phyloP scores from a whole-genome alignment of 2,888 invertebrate genomes.

The Rhagophthalmus giganteus region DNA sequence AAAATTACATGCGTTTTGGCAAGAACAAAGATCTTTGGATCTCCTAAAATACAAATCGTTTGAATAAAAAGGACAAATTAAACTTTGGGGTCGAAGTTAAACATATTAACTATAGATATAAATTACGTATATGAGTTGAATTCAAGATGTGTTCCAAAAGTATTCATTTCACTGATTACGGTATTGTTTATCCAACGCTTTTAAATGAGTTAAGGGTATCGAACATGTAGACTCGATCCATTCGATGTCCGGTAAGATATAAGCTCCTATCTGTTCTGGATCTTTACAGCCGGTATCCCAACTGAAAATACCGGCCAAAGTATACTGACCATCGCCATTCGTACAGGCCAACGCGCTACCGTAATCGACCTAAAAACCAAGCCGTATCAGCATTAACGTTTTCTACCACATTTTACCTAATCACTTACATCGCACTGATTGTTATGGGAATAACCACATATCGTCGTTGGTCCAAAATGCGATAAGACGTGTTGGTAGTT shows the following conservation, averaged over 20 bases:
- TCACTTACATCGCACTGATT: constrained; percentile 74
- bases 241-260: constrained; percentile 53
- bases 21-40: background rate
- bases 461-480: constrained; percentile 64
- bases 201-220: constrained; percentile 51
- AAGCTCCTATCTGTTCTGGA: constrained; percentile 54
- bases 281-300: constrained; percentile 71
- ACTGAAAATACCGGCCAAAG: constrained; percentile 74
- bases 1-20: background rate
- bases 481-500: constrained; percentile 63
- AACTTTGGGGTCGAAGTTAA: too few relatives aligned
- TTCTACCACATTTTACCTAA: background rate
- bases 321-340: constrained; percentile 67
- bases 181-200: constrained; percentile 39
- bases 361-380: constrained; percentile 62
- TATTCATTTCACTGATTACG: background rate
- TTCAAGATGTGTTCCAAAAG: too few relatives aligned
- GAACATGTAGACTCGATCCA: constrained; percentile 54
- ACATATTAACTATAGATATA: too few relatives aligned
- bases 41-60: too few relatives aligned
- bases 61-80: too few relatives aligned
- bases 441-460: constrained; percentile 70
- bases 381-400: background rate
- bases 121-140: too few relatives aligned
- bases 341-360: constrained; percentile 83